Conservation (phyloP, 2,888 invertebrate species). For the Pammene fasciana region DNA sequence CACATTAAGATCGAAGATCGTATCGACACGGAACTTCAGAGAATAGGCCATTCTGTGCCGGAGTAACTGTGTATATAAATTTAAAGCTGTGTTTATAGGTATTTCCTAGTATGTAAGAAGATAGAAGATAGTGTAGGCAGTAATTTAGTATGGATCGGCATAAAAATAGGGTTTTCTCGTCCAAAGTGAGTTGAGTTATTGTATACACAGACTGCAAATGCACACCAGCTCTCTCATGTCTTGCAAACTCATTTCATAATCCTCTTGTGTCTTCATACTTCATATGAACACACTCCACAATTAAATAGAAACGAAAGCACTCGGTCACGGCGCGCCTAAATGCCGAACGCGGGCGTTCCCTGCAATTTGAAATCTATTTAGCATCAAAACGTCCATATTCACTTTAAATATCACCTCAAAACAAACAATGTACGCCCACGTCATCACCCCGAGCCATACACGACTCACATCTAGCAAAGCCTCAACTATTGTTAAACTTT, state of each 20-base stretch:
- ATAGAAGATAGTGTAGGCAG: neutral
- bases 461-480: constrained; percentile 62
- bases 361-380: constrained; percentile 63
- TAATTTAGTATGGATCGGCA: neutral
- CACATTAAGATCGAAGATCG: constrained; percentile 17
- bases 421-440: constrained; percentile 70
- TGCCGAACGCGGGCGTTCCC: constrained; percentile 63
- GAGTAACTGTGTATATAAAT: neutral
- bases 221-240: neutral
- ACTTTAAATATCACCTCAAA: constrained; percentile 65
- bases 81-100: neutral
- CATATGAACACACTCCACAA: constrained; percentile 35
- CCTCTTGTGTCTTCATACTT: constrained; percentile 28
- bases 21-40: neutral
- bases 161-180: too few relatives aligned
- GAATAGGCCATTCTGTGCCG: constrained; percentile 5
- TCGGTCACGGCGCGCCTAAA: constrained; percentile 46
- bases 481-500: constrained; percentile 72
- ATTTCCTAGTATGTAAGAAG: neutral
- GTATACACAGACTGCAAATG: neutral
- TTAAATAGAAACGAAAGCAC: constrained; percentile 31
- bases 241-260: constrained; percentile 16
- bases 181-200: constrained; percentile 1
- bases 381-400: constrained; percentile 55
- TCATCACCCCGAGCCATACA: constrained; percentile 76